Percentiles rank a stretch among this genome's conserved stretches.
phyloP scores from a whole-genome alignment of 92 coral and sea anemone genomes.

The Epizoanthus fatuus region DNA sequence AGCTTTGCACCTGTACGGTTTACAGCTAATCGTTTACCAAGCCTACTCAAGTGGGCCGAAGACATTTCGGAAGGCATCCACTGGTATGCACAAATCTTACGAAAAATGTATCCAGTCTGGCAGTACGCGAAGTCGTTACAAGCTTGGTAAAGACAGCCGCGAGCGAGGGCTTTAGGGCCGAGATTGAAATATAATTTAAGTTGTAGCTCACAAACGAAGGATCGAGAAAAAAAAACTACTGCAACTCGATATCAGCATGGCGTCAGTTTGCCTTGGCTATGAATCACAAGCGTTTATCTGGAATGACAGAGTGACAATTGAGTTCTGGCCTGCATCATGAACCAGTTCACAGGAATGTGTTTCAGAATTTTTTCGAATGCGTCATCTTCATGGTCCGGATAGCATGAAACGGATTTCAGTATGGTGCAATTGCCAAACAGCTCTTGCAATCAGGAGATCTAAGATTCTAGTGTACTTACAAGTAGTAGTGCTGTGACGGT shows the following conservation, averaged over 20 bases:
- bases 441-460: not conserved
- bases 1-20: constrained; percentile 86
- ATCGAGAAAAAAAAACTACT: not conserved
- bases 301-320: constrained; percentile 43
- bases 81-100: constrained; percentile 84
- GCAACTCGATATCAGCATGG: constrained; percentile 17
- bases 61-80: constrained; percentile 75
- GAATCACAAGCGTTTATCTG: constrained; percentile 22
- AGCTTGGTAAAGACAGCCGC: not conserved
- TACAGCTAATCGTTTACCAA: constrained; percentile 70
- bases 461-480: not conserved
- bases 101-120: constrained; percentile 30
- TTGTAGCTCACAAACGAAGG: constrained; percentile 1
- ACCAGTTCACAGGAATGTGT: constrained; percentile 39
- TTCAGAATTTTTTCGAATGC: constrained; percentile 8
- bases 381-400: constrained; percentile 21
- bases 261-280: constrained; percentile 27
- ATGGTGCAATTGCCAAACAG: not conserved
- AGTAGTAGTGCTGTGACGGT: not conserved
- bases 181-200: not conserved
- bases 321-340: constrained; percentile 27
- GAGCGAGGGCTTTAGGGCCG: not conserved
- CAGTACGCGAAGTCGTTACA: constrained; percentile 15
- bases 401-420: constrained; percentile 8
- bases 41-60: constrained; percentile 50